Conservation (phyloP, 2,888 invertebrate species). For the Diaprepes abbreviatus region DNA sequence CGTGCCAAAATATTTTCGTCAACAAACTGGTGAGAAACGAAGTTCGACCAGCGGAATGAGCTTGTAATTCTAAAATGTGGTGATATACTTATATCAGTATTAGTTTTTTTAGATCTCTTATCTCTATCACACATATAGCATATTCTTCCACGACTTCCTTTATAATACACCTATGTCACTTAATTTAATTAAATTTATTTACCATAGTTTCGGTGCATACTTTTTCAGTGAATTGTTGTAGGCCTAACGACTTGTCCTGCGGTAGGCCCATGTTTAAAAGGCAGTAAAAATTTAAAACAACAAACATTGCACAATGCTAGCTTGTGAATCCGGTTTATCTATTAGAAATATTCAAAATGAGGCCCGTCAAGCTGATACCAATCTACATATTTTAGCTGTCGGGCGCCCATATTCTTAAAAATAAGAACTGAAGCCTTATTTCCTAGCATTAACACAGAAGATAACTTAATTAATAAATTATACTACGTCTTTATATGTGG, state of each 20-base stretch:
- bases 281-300: slow-evolving; percentile 25
- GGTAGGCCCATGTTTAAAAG: slow-evolving; percentile 6
- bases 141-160: too few relatives aligned
- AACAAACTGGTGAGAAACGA: too few relatives aligned
- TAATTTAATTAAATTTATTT: too few relatives aligned
- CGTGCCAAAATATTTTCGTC: too few relatives aligned
- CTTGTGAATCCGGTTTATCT: slow-evolving; percentile 37
- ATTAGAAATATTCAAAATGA: slow-evolving; percentile 36
- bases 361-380: slow-evolving; percentile 45
- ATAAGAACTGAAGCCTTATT: slow-evolving; percentile 23
- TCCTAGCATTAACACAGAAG: slow-evolving; percentile 46
- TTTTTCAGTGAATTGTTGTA: not conserved
- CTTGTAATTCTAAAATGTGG: too few relatives aligned
- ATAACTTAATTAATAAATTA: slow-evolving; percentile 50
- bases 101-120: too few relatives aligned
- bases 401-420: slow-evolving; percentile 24
- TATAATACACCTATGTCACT: too few relatives aligned
- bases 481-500: slow-evolving; percentile 43
- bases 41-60: too few relatives aligned
- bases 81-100: too few relatives aligned
- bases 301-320: slow-evolving; percentile 39
- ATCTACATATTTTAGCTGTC: slow-evolving; percentile 49
- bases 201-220: too few relatives aligned
- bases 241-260: slow-evolving; percentile 9
- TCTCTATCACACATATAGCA: too few relatives aligned